Base-by-base conservation (phyloP, 1,140 invertebrate genomes). In the Trachymyrmex cornetzi region DNA sequence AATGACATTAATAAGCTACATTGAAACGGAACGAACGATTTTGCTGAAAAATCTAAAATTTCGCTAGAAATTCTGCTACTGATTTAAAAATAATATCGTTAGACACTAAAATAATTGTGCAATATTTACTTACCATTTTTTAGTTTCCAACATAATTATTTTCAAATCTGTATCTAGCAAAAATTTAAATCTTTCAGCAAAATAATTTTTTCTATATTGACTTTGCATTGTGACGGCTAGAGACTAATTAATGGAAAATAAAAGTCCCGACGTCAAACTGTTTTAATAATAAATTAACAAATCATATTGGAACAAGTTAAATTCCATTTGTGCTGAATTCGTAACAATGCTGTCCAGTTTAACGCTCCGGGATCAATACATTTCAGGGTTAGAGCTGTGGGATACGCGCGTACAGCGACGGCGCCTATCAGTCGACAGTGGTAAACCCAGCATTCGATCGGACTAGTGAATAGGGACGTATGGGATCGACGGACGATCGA, bases 371-470 rank as follows among this genome's bases (percentile, higher is more conserved):
- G 55, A 84, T 89, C 75, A 61, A 74, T 53, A n/a, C 77, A 24
- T 69, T 75, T 66, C 55, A 57, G 64, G 24, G 57, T 55, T 57
- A 61, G 11, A 44, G 55, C 74, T 63, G 71, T 53, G 16, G 69
- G 48, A 86, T 75, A 75, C 67, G 61, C 55, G 66, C 57, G 61
- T 16, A 48, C 11, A 27, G 67, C 50, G 22, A 75, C 59, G 69
- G 61, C 69, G 63, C 74, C 81, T 55, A 81, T 87, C 55, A 72
- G 72, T 69, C 66, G 86, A 84, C 87, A 90, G 90, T 87, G 77
- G 89, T 91, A 92, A 92, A 94, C 91, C 90, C 89, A 24, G 77
- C 82, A 87, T 90, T 91, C 89, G 89, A 86, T 81, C 87, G 84
- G 86, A 91, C 88, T 79, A 87, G 87, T 50, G 77, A 38, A 82